A percentile compares a stretch with the other conserved stretches of the same genome.
These are phyloP conservation scores for Pocota personata DNA, from an alignment of 2,888 invertebrate species.

Conservation along the genomic window DNA sequence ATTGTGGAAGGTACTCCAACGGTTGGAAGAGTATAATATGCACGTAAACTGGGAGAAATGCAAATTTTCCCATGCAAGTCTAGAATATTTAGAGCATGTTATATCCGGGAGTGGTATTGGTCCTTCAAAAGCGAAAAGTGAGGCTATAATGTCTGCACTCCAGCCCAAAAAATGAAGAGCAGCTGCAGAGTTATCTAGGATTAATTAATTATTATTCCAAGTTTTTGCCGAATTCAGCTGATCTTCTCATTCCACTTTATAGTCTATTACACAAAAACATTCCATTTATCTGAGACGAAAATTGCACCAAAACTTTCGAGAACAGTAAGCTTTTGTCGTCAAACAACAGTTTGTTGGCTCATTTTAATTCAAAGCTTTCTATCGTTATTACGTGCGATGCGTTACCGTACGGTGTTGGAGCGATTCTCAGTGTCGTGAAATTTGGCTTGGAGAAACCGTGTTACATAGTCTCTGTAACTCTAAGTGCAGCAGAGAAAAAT, in stretches of 20 bases:
- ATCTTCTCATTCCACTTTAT: conserved; percentile 10
- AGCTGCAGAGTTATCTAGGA: conserved; percentile 35
- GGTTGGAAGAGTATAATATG: conserved; percentile 36
- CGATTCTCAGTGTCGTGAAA: conserved; percentile 23
- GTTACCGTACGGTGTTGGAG: conserved; percentile 50
- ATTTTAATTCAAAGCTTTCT: conserved; percentile 20
- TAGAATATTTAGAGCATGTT: conserved; percentile 55
- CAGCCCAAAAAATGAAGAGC: conserved; percentile 4
- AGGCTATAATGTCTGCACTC: too few relatives aligned
- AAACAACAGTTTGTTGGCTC: background rate
- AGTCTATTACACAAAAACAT: conserved; percentile 41
- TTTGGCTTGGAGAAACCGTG: conserved; percentile 36
- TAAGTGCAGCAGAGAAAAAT: conserved; percentile 46
- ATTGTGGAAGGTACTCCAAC: background rate
- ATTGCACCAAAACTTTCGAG: conserved; percentile 23
- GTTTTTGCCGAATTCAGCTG: conserved; percentile 19
- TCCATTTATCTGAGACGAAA: conserved; percentile 28
- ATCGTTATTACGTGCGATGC: conserved; percentile 41
- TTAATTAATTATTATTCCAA: conserved; percentile 43
- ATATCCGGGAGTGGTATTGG: conserved; percentile 52
- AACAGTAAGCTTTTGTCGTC: background rate
- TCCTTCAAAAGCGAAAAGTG: conserved; percentile 51
- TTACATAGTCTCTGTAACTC: conserved; percentile 27
- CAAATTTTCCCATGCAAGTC: conserved; percentile 32
- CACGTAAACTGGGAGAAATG: conserved; percentile 40